phyloP scores from a whole-genome alignment of 2,888 invertebrate species.

The Noctua comes region DNA sequence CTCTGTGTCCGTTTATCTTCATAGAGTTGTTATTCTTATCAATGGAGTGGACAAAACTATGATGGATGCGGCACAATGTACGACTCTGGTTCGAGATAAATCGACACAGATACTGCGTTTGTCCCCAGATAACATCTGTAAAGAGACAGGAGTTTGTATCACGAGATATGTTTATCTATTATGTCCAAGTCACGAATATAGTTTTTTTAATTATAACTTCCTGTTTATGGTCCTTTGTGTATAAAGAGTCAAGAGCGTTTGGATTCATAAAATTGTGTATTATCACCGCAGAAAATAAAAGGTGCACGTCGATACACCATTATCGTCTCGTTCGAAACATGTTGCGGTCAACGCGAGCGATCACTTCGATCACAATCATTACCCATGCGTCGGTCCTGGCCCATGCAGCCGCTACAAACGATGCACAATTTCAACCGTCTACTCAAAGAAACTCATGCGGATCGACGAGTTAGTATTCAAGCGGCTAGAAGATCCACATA shows the following conservation, averaged over 20 bases:
- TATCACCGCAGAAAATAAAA: conserved; percentile 83
- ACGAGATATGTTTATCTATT: conserved; percentile 71
- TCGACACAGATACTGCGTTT: conserved; percentile 80
- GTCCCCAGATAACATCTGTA: conserved; percentile 79
- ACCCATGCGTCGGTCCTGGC: conserved; percentile 76
- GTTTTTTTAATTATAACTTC: conserved; percentile 69
- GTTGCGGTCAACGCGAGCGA: conserved; percentile 86
- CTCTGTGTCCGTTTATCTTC: conserved; percentile 68
- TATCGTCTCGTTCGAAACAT: conserved; percentile 87
- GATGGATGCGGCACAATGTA: conserved; percentile 82
- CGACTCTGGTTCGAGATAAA: conserved; percentile 80
- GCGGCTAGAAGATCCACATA: conserved; percentile 79
- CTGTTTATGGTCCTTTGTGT: conserved; percentile 57
- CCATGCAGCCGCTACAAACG: conserved; percentile 78
- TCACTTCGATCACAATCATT: conserved; percentile 86
- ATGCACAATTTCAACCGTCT: conserved; percentile 76
- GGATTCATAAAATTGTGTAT: conserved; percentile 78
- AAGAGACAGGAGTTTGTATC: conserved; percentile 80
- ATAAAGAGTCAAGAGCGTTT: conserved; percentile 64
- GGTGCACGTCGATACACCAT: conserved; percentile 79
- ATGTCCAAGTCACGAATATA: conserved; percentile 55
- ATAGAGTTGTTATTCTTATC: conserved; percentile 82
- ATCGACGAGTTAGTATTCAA: conserved; percentile 75
- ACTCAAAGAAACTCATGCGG: conserved; percentile 67
- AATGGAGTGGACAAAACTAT: conserved; percentile 85